Evolutionary conservation across 1,140 invertebrate genomes (phyloP).

Genomic region (Trichogramma pretiosum): DNA sequence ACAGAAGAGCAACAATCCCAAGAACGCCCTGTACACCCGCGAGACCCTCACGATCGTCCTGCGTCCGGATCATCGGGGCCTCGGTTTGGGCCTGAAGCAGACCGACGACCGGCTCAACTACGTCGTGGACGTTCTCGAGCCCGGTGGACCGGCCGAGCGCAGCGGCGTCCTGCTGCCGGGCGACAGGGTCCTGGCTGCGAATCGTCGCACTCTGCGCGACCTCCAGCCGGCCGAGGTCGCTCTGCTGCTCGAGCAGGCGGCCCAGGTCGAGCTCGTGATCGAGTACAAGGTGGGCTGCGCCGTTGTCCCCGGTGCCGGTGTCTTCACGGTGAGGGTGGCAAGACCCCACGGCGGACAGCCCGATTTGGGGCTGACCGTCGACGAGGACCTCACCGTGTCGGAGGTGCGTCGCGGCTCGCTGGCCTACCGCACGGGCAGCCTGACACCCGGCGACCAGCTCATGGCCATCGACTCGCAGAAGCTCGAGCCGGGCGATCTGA

Average conservation of each 20-base stretch:
- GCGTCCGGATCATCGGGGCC: slow-evolving; percentile 39
- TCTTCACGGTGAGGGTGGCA: slow-evolving; percentile 81
- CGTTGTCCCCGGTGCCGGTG: slow-evolving; percentile 80
- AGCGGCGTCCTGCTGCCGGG: slow-evolving; percentile 58
- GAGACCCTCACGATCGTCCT: slow-evolving; percentile 38
- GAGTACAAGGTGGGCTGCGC: slow-evolving; percentile 92
- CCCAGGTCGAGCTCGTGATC: slow-evolving; percentile 57
- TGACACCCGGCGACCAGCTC: slow-evolving; percentile 77
- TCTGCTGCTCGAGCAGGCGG: slow-evolving; percentile 33
- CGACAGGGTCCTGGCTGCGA: slow-evolving; percentile 58
- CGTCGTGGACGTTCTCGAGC: slow-evolving; percentile 36
- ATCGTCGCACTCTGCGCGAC: slow-evolving; percentile 44
- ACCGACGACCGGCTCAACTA: slow-evolving; percentile 37
- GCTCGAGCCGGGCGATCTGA: slow-evolving; percentile 57
- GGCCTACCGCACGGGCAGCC: slow-evolving; percentile 79
- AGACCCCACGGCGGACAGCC: slow-evolving; percentile 56
- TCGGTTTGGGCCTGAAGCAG: slow-evolving; percentile 33
- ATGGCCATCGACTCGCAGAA: slow-evolving; percentile 80
- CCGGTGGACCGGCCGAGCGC: slow-evolving; percentile 52
- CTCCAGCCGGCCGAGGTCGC: slow-evolving; percentile 34
- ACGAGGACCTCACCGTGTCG: slow-evolving; percentile 66
- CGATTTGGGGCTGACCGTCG: slow-evolving; percentile 80
- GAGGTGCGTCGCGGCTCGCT: slow-evolving; percentile 83
- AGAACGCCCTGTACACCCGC: slow-evolving; percentile 33
- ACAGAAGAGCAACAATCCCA: slow-evolving; percentile 28